Evolutionary conservation across 2,797 vertebrate species (phyloP).

Genomic region (Scomberomorus guttatus): DNA sequence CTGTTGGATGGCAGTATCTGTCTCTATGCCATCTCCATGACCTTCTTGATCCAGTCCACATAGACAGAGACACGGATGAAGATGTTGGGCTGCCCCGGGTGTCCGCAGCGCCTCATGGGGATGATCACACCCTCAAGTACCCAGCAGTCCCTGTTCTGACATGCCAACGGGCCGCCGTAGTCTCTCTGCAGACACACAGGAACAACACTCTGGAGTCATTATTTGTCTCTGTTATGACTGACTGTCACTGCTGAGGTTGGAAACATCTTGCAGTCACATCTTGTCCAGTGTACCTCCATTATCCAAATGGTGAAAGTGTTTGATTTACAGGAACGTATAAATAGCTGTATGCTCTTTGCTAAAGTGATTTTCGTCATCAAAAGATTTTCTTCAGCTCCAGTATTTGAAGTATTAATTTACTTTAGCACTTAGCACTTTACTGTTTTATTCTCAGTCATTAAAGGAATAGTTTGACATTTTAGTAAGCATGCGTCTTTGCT

Average conservation of each 20-base stretch:
- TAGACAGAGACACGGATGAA: constrained; percentile 94
- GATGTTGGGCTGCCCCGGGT: constrained; percentile 91
- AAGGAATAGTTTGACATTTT: constrained; percentile 24
- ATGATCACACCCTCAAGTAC: constrained; percentile 96
- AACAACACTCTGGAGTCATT: constrained; percentile 74
- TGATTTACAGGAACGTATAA: constrained; percentile 69
- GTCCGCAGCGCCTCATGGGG: constrained; percentile 94
- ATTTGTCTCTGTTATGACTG: constrained; percentile 81
- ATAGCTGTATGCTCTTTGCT: constrained; percentile 58
- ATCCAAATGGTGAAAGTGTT: constrained; percentile 61
- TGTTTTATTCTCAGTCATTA: constrained; percentile 1
- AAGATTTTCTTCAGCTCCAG: constrained; percentile 23
- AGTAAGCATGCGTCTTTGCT: neutral
- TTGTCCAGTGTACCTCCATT: constrained; percentile 69
- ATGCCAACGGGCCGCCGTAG: constrained; percentile 95
- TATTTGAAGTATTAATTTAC: constrained; percentile 24
- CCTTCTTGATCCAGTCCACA: constrained; percentile 98
- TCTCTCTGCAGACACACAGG: constrained; percentile 89
- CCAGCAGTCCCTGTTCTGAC: constrained; percentile 95
- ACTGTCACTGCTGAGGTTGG: constrained; percentile 76
- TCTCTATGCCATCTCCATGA: constrained; percentile 91
- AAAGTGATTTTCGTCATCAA: constrained; percentile 49
- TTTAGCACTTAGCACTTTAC: neutral
- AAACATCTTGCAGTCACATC: constrained; percentile 79
- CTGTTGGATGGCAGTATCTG: constrained; percentile 2